Evolutionary conservation across 1,140 invertebrate species (phyloP).

Genomic region (Diorhabda elongata): DNA sequence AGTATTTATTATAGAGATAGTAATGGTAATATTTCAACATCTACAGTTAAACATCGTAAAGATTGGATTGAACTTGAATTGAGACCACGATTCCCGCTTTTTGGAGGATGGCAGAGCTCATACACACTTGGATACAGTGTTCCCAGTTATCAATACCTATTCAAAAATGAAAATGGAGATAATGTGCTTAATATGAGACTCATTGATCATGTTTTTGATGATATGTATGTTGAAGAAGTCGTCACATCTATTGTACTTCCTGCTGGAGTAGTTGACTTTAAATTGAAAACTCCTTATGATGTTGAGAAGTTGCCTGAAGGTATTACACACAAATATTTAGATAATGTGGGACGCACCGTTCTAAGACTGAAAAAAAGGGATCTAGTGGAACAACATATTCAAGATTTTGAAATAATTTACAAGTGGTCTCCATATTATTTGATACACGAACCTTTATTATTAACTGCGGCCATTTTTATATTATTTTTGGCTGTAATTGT

Average conservation of each 20-base stretch:
- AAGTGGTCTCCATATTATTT: constrained; percentile 80
- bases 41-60: constrained; percentile 79
- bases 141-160: constrained; percentile 94
- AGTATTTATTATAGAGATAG: constrained; percentile 65
- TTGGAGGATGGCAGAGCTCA: constrained; percentile 98
- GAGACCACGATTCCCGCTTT: constrained; percentile 92
- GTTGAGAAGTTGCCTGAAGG: constrained; percentile 71
- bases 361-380: constrained; percentile 82
- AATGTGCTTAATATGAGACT: constrained; percentile 89
- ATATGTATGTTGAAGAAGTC: constrained; percentile 92
- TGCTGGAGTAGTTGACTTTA: constrained; percentile 81
- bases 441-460: constrained; percentile 88
- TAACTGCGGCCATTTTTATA: constrained; percentile 83
- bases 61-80: constrained; percentile 94
- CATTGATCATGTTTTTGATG: constrained; percentile 94
- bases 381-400: constrained; percentile 94
- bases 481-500: constrained; percentile 90
- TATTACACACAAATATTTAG: constrained; percentile 90
- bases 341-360: constrained; percentile 88
- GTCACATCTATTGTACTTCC: constrained; percentile 90
- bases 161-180: constrained; percentile 62
- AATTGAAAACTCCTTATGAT: constrained; percentile 78
- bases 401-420: constrained; percentile 84
- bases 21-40: constrained; percentile 99
- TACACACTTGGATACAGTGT: constrained; percentile 94